These are phyloP conservation scores for Pseudorhiza aurosa DNA, from an alignment of 30 jellyfish, hydroid and myxozoan species.

Conservation along the genomic window DNA sequence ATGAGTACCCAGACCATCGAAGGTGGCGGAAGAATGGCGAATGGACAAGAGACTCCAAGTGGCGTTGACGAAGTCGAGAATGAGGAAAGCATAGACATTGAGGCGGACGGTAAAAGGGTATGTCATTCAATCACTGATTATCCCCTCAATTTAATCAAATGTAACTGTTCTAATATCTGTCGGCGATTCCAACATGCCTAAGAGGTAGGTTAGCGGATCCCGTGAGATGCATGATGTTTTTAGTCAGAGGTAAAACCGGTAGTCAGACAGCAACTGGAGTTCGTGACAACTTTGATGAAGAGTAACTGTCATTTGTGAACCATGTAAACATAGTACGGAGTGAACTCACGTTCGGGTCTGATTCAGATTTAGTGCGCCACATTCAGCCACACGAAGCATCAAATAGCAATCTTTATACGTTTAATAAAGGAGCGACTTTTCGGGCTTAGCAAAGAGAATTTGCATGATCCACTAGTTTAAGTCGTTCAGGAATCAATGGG, in stretches of 20 bases:
- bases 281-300: conserved; percentile 1
- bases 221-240: too few species aligned
- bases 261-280: too few species aligned
- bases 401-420: neutral
- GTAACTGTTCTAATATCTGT: neutral
- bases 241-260: too few species aligned
- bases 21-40: conserved; percentile 62
- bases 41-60: conserved; percentile 51
- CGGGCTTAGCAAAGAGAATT: neutral
- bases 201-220: conserved; percentile 17
- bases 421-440: neutral
- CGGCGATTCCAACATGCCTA: neutral
- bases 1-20: conserved; percentile 51
- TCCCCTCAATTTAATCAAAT: neutral
- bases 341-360: neutral
- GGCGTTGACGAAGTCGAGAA: conserved; percentile 32
- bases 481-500: neutral
- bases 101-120: conserved; percentile 54
- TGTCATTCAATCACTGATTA: neutral
- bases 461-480: neutral
- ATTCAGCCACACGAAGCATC: neutral
- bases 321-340: conserved; percentile 7
- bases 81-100: conserved; percentile 20
- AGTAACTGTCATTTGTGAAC: too few species aligned
- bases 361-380: neutral